phyloP scores from a whole-genome alignment of 2,113 vertebrate species.

The Petroica traversi region DNA sequence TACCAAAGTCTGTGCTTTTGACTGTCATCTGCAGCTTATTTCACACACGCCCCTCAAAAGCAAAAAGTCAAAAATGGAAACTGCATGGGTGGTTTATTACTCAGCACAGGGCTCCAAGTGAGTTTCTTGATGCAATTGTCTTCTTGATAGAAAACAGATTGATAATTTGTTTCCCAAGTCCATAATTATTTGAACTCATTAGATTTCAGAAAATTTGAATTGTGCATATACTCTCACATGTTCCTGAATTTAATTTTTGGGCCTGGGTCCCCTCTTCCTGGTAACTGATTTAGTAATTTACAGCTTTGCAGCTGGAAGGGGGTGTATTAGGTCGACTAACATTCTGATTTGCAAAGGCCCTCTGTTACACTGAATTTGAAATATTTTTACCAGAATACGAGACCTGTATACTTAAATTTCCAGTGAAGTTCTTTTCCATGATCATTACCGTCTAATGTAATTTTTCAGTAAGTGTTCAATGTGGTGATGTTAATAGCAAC shows the following conservation, averaged over 20 bases:
- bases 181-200: neutral
- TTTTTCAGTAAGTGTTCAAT: neutral
- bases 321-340: neutral
- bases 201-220: neutral
- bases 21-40: conserved; percentile 52
- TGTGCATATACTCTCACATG: neutral
- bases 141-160: conserved; percentile 24
- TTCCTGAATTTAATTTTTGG: neutral
- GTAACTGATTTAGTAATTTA: neutral
- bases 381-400: neutral
- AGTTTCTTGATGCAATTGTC: neutral
- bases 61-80: conserved; percentile 53
- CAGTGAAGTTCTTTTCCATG: neutral
- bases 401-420: neutral
- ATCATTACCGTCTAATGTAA: neutral
- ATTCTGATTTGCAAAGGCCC: neutral
- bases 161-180: neutral
- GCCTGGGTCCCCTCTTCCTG: neutral
- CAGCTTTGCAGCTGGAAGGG: neutral
- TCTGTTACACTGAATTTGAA: neutral
- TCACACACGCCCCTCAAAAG: neutral
- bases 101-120: neutral
- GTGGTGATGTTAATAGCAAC: neutral
- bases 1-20: conserved; percentile 14
- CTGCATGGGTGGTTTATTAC: conserved; percentile 54